phyloP scores from a whole-genome alignment of 2,888 invertebrate genomes.

The Agonopterix arenella region DNA sequence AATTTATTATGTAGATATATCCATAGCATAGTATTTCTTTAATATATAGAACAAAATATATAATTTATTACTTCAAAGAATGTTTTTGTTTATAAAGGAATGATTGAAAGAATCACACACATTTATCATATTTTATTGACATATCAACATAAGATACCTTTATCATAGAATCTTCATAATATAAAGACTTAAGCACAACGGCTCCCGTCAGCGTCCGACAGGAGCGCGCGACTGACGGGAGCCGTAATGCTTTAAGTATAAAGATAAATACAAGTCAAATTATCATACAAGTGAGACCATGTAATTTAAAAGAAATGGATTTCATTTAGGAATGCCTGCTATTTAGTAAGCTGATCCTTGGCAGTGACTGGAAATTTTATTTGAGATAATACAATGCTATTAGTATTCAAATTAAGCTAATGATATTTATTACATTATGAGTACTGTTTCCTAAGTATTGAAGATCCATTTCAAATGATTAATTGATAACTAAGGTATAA shows the following conservation, averaged over 20 bases:
- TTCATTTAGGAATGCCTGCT: slow-evolving; percentile 55
- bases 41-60: slow-evolving; percentile 2
- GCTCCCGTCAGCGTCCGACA: too few relatives aligned
- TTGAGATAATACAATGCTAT: slow-evolving; percentile 11
- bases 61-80: not conserved
- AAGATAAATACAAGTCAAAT: slow-evolving; percentile 68
- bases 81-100: not conserved
- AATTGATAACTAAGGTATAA: slow-evolving; percentile 38
- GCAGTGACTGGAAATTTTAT: slow-evolving; percentile 48
- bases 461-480: slow-evolving; percentile 49
- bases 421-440: slow-evolving; percentile 18
- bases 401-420: slow-evolving; percentile 18
- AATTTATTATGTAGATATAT: slow-evolving; percentile 25
- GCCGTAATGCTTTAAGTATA: too few relatives aligned
- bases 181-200: too few relatives aligned
- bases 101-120: slow-evolving; percentile 28
- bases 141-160: slow-evolving; percentile 67
- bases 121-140: slow-evolving; percentile 64
- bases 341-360: slow-evolving; percentile 45
- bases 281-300: slow-evolving; percentile 71
- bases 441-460: slow-evolving; percentile 25
- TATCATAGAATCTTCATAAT: slow-evolving; percentile 64
- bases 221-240: too few relatives aligned
- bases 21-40: slow-evolving; percentile 5
- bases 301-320: slow-evolving; percentile 58